phyloP scores from a whole-genome alignment of 1,140 invertebrate species.

The Nilaparvata lugens region DNA sequence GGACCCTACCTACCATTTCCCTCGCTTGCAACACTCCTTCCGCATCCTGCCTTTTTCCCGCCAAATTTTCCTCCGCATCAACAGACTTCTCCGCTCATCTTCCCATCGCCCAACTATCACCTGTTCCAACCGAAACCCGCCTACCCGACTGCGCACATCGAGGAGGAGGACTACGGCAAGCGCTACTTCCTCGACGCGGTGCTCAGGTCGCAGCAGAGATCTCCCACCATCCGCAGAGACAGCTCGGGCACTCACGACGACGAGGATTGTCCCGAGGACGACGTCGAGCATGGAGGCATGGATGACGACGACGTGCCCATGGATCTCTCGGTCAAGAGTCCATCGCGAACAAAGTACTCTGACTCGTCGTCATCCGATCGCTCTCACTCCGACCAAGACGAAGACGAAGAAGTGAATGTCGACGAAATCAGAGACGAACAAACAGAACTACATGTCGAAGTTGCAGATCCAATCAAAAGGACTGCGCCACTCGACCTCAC shows the following conservation, averaged over 20 bases:
- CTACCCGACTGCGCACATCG: constrained; percentile 25
- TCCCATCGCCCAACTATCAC: constrained; percentile 7
- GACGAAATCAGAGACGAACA: constrained; percentile 36
- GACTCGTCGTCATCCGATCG: neutral
- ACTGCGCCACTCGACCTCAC: constrained; percentile 58
- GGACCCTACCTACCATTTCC: constrained; percentile 35
- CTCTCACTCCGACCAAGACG: constrained; percentile 2
- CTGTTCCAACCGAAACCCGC: constrained; percentile 11
- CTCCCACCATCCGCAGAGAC: constrained; percentile 18
- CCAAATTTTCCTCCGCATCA: constrained; percentile 7
- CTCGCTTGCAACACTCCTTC: constrained; percentile 24
- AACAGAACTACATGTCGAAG: constrained; percentile 40
- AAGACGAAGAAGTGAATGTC: constrained; percentile 3
- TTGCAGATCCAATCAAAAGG: constrained; percentile 40
- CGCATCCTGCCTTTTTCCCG: constrained; percentile 9
- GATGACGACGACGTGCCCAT: constrained; percentile 43
- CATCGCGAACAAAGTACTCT: neutral
- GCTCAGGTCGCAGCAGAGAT: constrained; percentile 56
- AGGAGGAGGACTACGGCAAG: constrained; percentile 46
- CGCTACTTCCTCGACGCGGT: constrained; percentile 62
- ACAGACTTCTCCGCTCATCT: constrained; percentile 1
- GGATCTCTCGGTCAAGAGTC: constrained; percentile 18
- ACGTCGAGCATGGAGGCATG: constrained; percentile 37
- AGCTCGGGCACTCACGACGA: constrained; percentile 29
- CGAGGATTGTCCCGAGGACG: constrained; percentile 26